These are phyloP conservation scores for Drosophila truncata DNA, from an alignment of 1,140 invertebrate species.

Conservation along the genomic window DNA sequence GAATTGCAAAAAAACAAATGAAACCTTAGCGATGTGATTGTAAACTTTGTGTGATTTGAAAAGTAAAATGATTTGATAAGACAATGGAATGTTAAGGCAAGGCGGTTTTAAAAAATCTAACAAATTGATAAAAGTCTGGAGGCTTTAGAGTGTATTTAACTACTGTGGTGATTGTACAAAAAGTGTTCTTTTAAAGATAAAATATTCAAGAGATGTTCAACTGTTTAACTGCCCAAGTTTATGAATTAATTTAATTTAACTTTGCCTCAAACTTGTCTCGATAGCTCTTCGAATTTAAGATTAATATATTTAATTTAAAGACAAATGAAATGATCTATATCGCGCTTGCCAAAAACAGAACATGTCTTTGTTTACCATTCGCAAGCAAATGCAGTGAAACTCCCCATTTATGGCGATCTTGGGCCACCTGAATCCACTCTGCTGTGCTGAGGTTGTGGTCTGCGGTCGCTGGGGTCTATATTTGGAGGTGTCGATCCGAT, in stretches of 20 bases:
- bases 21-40: not conserved
- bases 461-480: constrained; percentile 41
- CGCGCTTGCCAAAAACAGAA: constrained; percentile 9
- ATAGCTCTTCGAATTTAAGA: not conserved
- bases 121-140: constrained; percentile 13
- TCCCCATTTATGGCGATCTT: constrained; percentile 62
- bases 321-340: constrained; percentile 15
- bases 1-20: not conserved
- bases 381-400: constrained; percentile 48
- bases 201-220: not conserved
- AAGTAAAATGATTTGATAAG: constrained; percentile 28
- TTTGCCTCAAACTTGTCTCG: not conserved
- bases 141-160: not conserved
- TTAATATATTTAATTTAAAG: not conserved
- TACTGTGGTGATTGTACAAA: not conserved
- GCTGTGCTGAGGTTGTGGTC: constrained; percentile 2
- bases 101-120: not conserved
- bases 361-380: constrained; percentile 13
- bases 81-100: constrained; percentile 17
- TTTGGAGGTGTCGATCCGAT: constrained; percentile 59
- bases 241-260: not conserved
- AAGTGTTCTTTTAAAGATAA: not conserved
- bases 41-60: constrained; percentile 9
- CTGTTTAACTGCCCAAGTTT: not conserved
- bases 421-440: constrained; percentile 28